These are phyloP conservation scores for Steinernema khuongi DNA, from an alignment of 1,140 invertebrate genomes.

Conservation along the genomic window DNA sequence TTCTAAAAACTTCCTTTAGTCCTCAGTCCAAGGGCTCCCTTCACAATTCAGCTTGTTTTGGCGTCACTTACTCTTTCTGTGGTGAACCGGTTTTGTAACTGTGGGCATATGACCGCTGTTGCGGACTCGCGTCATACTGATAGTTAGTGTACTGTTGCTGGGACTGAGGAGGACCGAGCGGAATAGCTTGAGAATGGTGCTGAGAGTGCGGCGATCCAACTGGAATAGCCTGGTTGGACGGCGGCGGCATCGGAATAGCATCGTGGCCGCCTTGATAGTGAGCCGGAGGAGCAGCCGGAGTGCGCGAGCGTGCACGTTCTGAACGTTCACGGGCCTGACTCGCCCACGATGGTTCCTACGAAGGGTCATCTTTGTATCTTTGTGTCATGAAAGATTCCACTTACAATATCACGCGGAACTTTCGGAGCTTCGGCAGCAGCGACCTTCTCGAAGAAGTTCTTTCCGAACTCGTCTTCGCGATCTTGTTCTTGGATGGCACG, in stretches of 20 bases:
- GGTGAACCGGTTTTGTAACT: no score
- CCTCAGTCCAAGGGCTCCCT: no score
- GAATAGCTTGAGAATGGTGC: constrained; percentile 23
- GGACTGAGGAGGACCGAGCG: constrained; percentile 25
- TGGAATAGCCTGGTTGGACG: background rate
- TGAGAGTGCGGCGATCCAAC: constrained; percentile 20
- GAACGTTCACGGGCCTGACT: constrained; percentile 38
- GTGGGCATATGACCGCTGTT: no score
- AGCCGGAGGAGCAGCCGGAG: constrained; percentile 31
- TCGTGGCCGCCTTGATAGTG: constrained; percentile 1
- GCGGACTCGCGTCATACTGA: constrained; percentile 16
- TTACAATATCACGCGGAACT: constrained; percentile 32
- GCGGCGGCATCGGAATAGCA: background rate
- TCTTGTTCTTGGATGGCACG: constrained; percentile 37
- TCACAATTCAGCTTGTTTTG: no score
- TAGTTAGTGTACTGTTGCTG: constrained; percentile 19
- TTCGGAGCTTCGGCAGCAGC: constrained; percentile 42
- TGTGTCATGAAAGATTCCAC: background rate
- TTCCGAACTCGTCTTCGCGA: constrained; percentile 35
- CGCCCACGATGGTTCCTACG: constrained; percentile 46
- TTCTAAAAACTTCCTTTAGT: background rate
- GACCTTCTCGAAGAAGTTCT: constrained; percentile 44
- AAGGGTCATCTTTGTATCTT: constrained; percentile 16
- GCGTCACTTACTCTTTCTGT: no score
- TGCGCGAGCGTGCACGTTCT: constrained; percentile 42